Evolutionary conservation across 2,797 vertebrate genomes (phyloP), one percentile per base, ranked within the genome.

Genomic region (Monodelphis domestica): DNA sequence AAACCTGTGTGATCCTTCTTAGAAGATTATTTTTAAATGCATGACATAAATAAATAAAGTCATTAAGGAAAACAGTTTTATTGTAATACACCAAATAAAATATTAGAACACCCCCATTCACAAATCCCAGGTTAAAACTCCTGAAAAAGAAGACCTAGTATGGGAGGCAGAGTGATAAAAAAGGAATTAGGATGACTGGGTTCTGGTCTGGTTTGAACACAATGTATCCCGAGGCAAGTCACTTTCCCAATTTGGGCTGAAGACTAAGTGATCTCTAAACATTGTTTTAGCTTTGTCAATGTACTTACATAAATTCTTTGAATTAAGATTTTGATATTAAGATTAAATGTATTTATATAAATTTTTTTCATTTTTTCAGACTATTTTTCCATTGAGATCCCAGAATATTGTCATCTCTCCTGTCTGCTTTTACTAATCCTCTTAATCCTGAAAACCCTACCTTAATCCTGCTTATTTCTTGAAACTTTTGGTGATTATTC

Each of bases 401-500:
- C 88, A 63, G 91, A 88, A 50, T 90, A 92, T 38, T n/a, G 91
- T 92, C 30, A 28, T 45, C 54, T 91, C 70, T 95, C 9, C 87
- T 92, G 9, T 57, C 45, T 89, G 21, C 50, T 89, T 87, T 52
- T 92, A 70, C 38, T 92, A 88, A 57, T 89, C 15, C 91, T 70
- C 51, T 55, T 63, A 87, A 45, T 78, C n/a, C 55, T 89, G 94
- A 45, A 56, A 95, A 87, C 56, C 51, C n/a, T 95, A 29, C 78
- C 90, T 95, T 51, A 89, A 57, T 92, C 26, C 53, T 33, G 17
- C 26, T 50, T 5, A 15, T 54, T 92, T 4, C 21, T 84, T 1
- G 12, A 94, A 57, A 6, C n/a, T 63, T 6, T 70, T 17, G 38
- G 17, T 70, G 38, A 84, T 45, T 84, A 45, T 21, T 84, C 70